A percentile compares a stretch with the other conserved stretches of the same genome.
phyloP scores from a whole-genome alignment of 2,113 vertebrate species.

The Andinoacara biseriatus region DNA sequence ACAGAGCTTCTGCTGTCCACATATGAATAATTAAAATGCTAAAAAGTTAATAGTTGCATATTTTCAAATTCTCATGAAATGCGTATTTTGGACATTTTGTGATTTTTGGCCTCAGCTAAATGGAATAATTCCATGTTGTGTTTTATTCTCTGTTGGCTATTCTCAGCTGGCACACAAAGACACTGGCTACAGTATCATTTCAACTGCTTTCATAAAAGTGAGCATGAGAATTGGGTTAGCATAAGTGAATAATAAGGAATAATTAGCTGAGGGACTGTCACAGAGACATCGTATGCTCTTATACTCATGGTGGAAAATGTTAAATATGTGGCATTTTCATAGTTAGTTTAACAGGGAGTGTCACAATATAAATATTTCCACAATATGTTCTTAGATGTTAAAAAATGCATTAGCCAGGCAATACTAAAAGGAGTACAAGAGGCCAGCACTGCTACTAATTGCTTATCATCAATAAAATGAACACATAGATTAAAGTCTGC shows the following conservation, averaged over 20 bases:
- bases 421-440: background rate
- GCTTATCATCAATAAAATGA: background rate
- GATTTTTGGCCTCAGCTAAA: no score
- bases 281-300: background rate
- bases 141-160: no score
- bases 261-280: background rate
- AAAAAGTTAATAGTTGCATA: no score
- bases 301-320: background rate
- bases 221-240: background rate
- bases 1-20: no score
- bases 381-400: background rate
- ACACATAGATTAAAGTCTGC: constrained; percentile 22
- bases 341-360: background rate
- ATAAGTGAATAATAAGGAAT: background rate
- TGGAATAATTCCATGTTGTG: no score
- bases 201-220: background rate
- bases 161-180: no score
- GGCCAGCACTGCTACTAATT: background rate
- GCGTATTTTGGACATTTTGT: no score
- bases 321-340: background rate
- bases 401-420: background rate
- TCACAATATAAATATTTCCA: background rate
- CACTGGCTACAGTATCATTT: background rate
- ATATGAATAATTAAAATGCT: no score
- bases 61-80: no score